Evolutionary conservation across 2,797 vertebrate genomes (phyloP).

Genomic region (Mus caroli): DNA sequence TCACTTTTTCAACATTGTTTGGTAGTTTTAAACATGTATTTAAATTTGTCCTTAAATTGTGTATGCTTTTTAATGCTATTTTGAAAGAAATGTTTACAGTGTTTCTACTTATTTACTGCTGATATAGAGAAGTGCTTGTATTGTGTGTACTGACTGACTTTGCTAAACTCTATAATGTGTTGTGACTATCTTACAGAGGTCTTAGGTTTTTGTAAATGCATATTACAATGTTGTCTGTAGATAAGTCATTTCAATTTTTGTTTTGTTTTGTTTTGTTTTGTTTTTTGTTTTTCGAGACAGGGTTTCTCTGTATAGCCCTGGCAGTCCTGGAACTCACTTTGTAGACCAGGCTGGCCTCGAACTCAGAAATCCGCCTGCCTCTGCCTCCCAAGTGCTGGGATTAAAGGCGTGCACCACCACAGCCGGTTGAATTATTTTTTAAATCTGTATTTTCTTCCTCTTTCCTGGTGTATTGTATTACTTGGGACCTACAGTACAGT

Average conservation of each 20-base stretch:
- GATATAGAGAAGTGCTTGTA: not conserved
- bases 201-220: conserved; percentile 45
- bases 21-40: not conserved
- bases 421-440: too few species aligned
- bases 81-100: conserved; percentile 30
- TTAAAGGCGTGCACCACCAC: too few species aligned
- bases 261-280: too few species aligned
- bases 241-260: conserved; percentile 17
- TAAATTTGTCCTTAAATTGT: conserved; percentile 26
- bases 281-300: too few species aligned
- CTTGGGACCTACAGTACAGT: not conserved
- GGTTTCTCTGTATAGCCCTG: too few species aligned
- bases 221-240: not conserved
- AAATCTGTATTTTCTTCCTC: conserved; percentile 1
- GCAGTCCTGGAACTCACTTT: too few species aligned
- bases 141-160: not conserved
- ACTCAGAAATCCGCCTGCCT: too few species aligned
- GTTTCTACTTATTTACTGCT: not conserved
- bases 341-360: too few species aligned
- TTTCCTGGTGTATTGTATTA: conserved; percentile 29
- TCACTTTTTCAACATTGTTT: conserved; percentile 35
- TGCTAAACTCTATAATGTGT: conserved; percentile 28
- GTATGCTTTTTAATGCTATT: conserved; percentile 1
- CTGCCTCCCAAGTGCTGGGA: too few species aligned
- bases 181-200: conserved; percentile 37